phyloP scores from a whole-genome alignment of 1,140 invertebrate species.

The Teleogryllus occipitalis region DNA sequence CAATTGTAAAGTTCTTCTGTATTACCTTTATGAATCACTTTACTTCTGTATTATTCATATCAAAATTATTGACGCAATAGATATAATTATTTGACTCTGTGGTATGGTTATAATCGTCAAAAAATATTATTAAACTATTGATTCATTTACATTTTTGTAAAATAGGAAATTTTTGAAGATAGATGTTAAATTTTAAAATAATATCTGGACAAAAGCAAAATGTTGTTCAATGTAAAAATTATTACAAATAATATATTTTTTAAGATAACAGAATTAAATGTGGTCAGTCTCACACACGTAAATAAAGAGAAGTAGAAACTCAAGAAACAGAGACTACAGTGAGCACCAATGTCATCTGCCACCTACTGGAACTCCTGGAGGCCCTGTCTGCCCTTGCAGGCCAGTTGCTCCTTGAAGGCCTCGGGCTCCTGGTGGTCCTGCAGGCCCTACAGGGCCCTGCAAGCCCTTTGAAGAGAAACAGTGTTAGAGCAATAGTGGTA shows the following conservation, averaged over 20 bases:
- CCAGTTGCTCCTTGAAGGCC: slow-evolving; percentile 32
- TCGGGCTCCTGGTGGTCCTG: slow-evolving; percentile 30
- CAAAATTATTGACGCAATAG: no score
- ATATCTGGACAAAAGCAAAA: neutral
- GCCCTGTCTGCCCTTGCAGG: slow-evolving; percentile 31
- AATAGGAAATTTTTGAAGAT: no score
- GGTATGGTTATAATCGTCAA: no score
- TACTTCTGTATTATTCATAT: no score
- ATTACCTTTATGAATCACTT: no score
- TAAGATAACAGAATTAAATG: neutral
- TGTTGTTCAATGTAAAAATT: neutral
- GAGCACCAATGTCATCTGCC: neutral
- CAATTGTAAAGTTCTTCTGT: no score
- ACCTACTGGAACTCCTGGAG: slow-evolving; percentile 30
- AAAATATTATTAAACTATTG: no score
- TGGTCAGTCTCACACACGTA: neutral
- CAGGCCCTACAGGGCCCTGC: slow-evolving; percentile 26
- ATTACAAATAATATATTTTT: neutral
- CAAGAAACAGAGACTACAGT: neutral
- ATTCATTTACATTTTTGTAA: no score
- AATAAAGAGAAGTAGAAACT: neutral
- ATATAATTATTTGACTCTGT: no score
- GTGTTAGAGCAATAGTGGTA: no score
- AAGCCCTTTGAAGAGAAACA: neutral
- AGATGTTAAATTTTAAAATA: no score